Evolutionary conservation across 2,113 vertebrate species (phyloP), one percentile per base, ranked within the genome.

Genomic region (Damaliscus lunatus): DNA sequence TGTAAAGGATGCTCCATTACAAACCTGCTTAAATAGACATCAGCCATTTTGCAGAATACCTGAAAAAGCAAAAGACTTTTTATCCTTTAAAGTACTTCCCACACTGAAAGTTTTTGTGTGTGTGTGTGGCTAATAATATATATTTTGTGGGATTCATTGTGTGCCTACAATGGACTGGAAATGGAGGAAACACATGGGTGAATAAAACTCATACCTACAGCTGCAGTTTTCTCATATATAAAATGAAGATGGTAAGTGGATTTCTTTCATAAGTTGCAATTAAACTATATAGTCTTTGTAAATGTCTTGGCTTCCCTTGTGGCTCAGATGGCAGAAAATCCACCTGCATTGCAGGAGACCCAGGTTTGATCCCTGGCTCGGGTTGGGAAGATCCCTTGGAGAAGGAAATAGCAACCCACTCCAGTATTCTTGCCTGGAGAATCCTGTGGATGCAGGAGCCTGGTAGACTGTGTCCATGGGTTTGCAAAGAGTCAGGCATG

Each of bases 61-160:
- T 77, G 7, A 88, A 91, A 82, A 97, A 93, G 14, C 50, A 60
- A 81, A 94, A 90, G 16, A 77, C 48, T 88, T 93, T 93, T 96
- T 90, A 23, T 33, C 31, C 43, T 87, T 97, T 86, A 59, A 88
- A 60, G 50, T 40, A 60, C 25, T 82, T 91, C 5, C 21, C 60
- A 50, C 12, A 11, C 29, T 59, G 60, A 14, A 59, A 55, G 3
- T 43, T 64, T 89, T 59, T 84, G n/a, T 91, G 27, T 91, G 2
- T 74, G n/a, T 91, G 33, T 23, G 6, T 84, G 48, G 25, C 48
- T 85, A 92, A 21, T 62, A 31, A 40, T 86, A 36, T 78, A 27
- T 33, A 77, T 97, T 88, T 87, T 85, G 2, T 74, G 36, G 91
- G 60, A 29, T 89, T 77, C 89, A 15, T 59, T 55, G 3, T 53